Percentiles rank a stretch among this genome's conserved stretches.
phyloP scores from a whole-genome alignment of 2,888 invertebrate species.

The Lymantria monacha region DNA sequence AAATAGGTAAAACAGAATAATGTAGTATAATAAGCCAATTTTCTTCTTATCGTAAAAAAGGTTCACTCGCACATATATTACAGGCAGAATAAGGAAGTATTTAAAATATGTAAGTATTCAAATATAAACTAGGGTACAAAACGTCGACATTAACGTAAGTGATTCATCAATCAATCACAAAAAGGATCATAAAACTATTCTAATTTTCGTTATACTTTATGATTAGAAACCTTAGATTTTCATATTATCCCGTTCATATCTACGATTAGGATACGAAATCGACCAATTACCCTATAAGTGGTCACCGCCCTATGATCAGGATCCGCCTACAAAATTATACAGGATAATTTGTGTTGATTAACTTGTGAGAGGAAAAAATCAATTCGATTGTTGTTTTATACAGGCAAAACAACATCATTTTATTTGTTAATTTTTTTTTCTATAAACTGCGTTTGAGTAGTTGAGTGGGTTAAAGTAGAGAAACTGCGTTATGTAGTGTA shows the following conservation, averaged over 20 bases:
- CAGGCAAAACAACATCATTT: neutral
- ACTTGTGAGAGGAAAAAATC: conserved; percentile 16
- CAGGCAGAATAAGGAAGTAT: no score
- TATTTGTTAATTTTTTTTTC: neutral
- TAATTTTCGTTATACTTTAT: conserved; percentile 25
- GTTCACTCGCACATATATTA: no score
- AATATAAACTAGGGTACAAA: conserved; percentile 10
- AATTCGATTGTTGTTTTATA: conserved; percentile 26
- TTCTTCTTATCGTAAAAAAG: no score
- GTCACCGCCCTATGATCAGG: conserved; percentile 35
- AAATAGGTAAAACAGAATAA: no score
- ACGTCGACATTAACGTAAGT: neutral
- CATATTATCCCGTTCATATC: conserved; percentile 18
- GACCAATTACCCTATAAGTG: conserved; percentile 27
- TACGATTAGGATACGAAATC: conserved; percentile 14
- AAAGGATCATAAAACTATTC: conserved; percentile 17
- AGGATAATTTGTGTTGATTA: conserved; percentile 20
- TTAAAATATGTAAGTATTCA: no score
- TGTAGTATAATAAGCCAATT: no score
- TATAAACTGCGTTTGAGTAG: no score
- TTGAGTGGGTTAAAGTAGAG: no score
- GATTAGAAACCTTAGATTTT: conserved; percentile 26
- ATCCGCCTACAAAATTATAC: conserved; percentile 24
- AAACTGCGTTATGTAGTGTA: no score
- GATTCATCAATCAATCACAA: conserved; percentile 10